These are phyloP conservation scores for Rhinella marina DNA, from an alignment of 2,797 vertebrate species.

Conservation along the genomic window DNA sequence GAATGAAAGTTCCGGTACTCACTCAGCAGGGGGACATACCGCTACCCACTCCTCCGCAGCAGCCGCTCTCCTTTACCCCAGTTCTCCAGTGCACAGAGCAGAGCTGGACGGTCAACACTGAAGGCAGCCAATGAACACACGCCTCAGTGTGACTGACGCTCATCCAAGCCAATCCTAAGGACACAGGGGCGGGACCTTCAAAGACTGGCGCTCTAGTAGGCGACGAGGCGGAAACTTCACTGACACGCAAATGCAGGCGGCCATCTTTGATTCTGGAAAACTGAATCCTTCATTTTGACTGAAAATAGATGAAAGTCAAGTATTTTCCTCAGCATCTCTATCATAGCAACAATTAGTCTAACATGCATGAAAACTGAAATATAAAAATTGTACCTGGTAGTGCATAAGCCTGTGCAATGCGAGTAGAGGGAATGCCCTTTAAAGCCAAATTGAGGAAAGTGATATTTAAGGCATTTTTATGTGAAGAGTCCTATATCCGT, in stretches of 20 bases:
- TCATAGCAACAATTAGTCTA: not conserved
- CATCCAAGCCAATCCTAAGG: not conserved
- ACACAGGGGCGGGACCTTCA: not conserved
- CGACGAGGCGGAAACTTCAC: not conserved
- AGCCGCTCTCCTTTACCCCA: not conserved
- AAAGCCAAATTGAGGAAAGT: too few relatives aligned
- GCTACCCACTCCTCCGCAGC: not conserved
- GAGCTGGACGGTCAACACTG: slow-evolving; percentile 15
- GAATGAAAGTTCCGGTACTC: slow-evolving; percentile 17
- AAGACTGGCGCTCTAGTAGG: too few relatives aligned
- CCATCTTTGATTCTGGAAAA: slow-evolving; percentile 46
- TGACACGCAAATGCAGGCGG: not conserved
- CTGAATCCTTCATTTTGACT: not conserved
- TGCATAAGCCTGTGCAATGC: not conserved
- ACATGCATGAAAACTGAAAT: not conserved
- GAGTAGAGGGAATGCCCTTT: too few relatives aligned
- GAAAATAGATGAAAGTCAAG: not conserved
- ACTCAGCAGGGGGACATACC: slow-evolving; percentile 6
- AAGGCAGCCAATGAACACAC: slow-evolving; percentile 12
- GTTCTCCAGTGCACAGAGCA: not conserved
- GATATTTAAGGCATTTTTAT: not conserved
- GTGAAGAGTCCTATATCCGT: not conserved
- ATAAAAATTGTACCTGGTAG: not conserved
- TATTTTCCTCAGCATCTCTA: not conserved
- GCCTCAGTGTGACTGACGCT: not conserved